Conservation (phyloP, 2,888 invertebrate genomes). For the Limnephilus marmoratus region DNA sequence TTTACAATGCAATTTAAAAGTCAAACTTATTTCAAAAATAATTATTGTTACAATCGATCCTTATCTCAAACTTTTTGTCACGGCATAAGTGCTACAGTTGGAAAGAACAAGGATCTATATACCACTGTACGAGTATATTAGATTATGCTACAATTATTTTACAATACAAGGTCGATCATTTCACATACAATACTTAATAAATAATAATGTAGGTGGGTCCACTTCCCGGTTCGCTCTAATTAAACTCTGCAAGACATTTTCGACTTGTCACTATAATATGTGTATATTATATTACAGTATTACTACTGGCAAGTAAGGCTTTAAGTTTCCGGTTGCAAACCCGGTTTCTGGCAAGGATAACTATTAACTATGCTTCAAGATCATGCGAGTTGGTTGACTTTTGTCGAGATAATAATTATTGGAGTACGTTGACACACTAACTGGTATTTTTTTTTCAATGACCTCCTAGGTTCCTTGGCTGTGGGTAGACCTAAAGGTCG, state of each 20-base stretch:
- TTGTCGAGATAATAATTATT: not conserved
- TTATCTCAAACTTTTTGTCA: not conserved
- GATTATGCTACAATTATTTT: not conserved
- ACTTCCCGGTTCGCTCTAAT: constrained; percentile 34
- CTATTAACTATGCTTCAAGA: not conserved
- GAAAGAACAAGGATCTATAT: constrained; percentile 20
- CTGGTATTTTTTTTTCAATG: not conserved
- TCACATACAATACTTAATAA: constrained; percentile 10
- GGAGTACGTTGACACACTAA: not conserved
- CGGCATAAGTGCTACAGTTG: constrained; percentile 16
- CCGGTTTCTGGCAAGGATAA: not conserved
- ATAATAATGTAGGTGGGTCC: constrained; percentile 9
- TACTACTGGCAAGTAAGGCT: not conserved
- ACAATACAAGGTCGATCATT: constrained; percentile 23
- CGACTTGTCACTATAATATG: not conserved
- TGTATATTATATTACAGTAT: not conserved
- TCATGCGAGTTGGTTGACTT: constrained; percentile 14
- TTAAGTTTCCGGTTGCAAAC: not conserved
- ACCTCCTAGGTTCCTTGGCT: not conserved
- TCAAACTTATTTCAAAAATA: not conserved
- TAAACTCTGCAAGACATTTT: constrained; percentile 4
- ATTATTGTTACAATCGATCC: not conserved
- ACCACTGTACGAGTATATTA: not conserved
- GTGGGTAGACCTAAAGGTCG: not conserved
- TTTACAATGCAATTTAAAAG: not conserved